Base-by-base conservation (phyloP, 2,888 invertebrate species). In the Oxycera nigricornis region DNA sequence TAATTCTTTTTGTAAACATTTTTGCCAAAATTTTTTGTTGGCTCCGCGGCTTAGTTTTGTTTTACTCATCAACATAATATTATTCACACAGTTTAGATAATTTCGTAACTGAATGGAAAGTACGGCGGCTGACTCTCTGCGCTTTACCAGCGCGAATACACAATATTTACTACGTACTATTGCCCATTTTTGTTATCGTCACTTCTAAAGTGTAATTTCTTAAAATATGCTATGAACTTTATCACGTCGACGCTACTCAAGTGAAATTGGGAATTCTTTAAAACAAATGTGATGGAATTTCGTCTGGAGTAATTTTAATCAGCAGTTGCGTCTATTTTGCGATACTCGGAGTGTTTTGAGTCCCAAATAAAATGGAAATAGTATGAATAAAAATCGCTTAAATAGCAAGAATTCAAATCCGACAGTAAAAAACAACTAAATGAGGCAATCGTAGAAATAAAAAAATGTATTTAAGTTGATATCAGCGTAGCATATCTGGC, bases 401-500 rank as follows among this genome's bases (percentile, higher is more conserved):
- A 3, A 46, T 17, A 46, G 17, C 46, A 14, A 14, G 14, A 46
- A 2, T 2, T 2, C 11, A 46, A 46, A 46, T 6, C 11, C 11
- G 7, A 46, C 11, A 55, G 20, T 55, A 22, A 11, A 22, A 55
- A 55, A 55, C 22, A 22, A 22, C 17, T 11, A 55, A 55, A 55
- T 55, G 4, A 24, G 22, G 24, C 55, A 55, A 24, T 55, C 20
- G 24, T 55, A 11, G 55, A 1, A 24, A 6, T 17, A 24, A 26
- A 26, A 2, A 55, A 55, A 55, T 17, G 7, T 17, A 52, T n/a
- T 52, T 17, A 52, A 17, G 20, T 52, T 26, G 26, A 9, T 14
- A 55, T 26, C 55, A 55, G 55, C 55, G 22, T 22, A 55, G 55
- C 55, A 55, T 55, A 55, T 55, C 55, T 55, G 6, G 7, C 20